Percentiles rank a stretch among this genome's conserved stretches.
phyloP scores from a whole-genome alignment of 2,888 invertebrate species.

The Diarsia dahlii region DNA sequence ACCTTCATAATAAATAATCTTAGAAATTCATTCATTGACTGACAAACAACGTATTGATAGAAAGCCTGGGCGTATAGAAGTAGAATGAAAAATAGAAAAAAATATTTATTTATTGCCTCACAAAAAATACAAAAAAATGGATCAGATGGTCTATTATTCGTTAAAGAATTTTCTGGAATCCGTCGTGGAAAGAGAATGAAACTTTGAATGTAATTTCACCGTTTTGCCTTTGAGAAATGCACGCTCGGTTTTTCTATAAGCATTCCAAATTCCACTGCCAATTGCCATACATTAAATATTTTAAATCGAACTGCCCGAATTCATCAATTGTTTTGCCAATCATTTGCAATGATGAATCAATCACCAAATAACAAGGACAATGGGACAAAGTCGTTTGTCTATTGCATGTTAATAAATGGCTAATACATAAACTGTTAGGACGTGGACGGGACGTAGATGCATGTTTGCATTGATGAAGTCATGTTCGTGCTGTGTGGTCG shows the following conservation, averaged over 20 bases:
- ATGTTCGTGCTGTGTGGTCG: constrained; percentile 8
- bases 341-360: background rate
- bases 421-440: background rate
- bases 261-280: too few relatives aligned
- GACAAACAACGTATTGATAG: background rate
- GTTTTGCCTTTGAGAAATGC: too few relatives aligned
- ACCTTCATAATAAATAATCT: background rate
- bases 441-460: background rate
- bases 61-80: too few relatives aligned
- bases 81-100: too few relatives aligned
- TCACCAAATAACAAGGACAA: background rate
- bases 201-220: too few relatives aligned
- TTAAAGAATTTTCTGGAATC: too few relatives aligned
- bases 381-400: background rate
- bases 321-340: background rate
- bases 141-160: too few relatives aligned
- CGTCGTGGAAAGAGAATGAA: too few relatives aligned
- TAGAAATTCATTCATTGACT: background rate
- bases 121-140: too few relatives aligned
- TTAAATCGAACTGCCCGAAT: background rate
- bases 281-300: background rate
- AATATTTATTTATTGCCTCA: too few relatives aligned
- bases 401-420: background rate
- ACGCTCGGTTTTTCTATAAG: too few relatives aligned
- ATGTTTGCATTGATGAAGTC: constrained; percentile 13